Percentiles rank a stretch among this genome's conserved stretches.
These are phyloP conservation scores for Phalacrocorax pelagicus DNA, from an alignment of 2,113 vertebrate species.

Conservation along the genomic window DNA sequence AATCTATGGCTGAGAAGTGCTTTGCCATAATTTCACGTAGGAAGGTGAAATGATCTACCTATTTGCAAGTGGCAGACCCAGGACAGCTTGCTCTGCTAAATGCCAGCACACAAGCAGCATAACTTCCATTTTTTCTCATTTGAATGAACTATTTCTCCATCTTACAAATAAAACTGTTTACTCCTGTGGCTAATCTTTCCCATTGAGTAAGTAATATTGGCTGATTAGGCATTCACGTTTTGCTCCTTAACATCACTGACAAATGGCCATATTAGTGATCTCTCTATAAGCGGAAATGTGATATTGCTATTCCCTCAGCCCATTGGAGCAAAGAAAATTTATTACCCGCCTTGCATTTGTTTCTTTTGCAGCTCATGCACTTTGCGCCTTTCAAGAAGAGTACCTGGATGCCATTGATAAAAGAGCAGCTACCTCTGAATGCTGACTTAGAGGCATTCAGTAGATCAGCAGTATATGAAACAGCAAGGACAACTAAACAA, in stretches of 20 bases:
- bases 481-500: slow-evolving; percentile 39
- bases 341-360: slow-evolving; percentile 1
- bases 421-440: neutral
- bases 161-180: neutral
- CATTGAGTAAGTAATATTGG: neutral
- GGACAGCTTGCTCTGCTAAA: neutral
- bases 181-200: neutral
- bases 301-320: neutral
- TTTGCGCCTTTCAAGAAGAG: neutral
- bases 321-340: slow-evolving; percentile 17
- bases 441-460: neutral
- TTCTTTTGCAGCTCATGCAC: neutral
- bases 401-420: neutral
- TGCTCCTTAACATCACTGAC: neutral
- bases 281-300: neutral
- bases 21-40: neutral
- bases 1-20: neutral
- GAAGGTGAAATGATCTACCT: neutral
- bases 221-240: neutral
- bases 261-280: neutral
- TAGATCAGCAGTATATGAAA: neutral
- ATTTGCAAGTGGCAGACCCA: neutral
- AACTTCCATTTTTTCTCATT: neutral
- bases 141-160: neutral
- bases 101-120: neutral